Evolutionary conservation across 2,888 invertebrate species (phyloP).

Genomic region (Parapristionchus giblindavisi): DNA sequence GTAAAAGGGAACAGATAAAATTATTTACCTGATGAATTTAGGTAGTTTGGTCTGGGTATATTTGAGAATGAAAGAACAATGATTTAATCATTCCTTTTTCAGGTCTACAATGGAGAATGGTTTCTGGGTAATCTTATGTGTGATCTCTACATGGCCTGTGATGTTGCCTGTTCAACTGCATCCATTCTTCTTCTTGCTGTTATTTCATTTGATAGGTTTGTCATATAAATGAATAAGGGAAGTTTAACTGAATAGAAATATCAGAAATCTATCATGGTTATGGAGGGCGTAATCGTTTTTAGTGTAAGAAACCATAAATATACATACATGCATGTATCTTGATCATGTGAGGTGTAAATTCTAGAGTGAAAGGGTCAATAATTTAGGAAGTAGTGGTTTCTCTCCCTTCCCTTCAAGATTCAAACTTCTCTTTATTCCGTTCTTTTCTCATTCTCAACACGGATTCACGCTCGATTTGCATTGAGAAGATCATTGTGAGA

Average conservation of each 20-base stretch:
- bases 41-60: background rate
- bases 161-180: slow-evolving; percentile 74
- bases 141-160: slow-evolving; percentile 73
- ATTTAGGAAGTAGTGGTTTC: background rate
- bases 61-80: background rate
- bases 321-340: background rate
- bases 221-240: background rate
- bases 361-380: background rate
- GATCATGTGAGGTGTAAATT: too few relatives aligned
- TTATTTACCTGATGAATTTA: too few relatives aligned
- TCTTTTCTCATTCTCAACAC: background rate
- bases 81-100: slow-evolving; percentile 41
- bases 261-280: background rate
- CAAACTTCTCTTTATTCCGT: background rate
- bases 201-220: slow-evolving; percentile 73
- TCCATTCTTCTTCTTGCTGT: slow-evolving; percentile 74
- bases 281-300: background rate
- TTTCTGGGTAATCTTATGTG: slow-evolving; percentile 72
- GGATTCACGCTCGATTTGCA: slow-evolving; percentile 19
- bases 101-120: slow-evolving; percentile 72
- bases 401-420: background rate
- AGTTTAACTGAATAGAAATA: background rate
- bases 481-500: too few relatives aligned
- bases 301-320: background rate
- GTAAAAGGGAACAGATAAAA: too few relatives aligned